phyloP scores from a whole-genome alignment of 2,888 invertebrate genomes.

The Lasioglossum morio region DNA sequence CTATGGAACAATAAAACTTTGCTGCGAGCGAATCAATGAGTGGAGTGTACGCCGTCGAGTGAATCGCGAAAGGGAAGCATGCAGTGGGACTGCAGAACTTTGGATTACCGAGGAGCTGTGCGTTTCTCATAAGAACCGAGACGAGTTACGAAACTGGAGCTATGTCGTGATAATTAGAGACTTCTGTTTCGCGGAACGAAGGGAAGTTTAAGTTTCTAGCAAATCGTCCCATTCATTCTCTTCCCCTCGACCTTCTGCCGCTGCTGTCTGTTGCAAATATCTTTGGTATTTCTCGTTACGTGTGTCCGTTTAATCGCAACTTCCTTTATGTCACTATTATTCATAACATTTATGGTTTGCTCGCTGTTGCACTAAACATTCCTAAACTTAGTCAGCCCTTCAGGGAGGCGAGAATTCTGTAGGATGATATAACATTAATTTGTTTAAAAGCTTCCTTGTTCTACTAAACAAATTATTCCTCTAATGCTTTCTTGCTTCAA shows the following conservation, averaged over 20 bases:
- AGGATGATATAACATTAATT: background rate
- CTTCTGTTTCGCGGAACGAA: slow-evolving; percentile 62
- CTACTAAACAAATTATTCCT: background rate
- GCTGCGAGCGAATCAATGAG: slow-evolving; percentile 44
- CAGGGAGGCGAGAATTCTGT: background rate
- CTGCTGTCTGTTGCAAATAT: slow-evolving; percentile 2
- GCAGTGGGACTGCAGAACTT: slow-evolving; percentile 31
- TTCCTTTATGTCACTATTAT: background rate
- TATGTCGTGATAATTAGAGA: slow-evolving; percentile 68
- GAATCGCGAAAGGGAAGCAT: slow-evolving; percentile 30
- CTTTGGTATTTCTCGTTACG: slow-evolving; percentile 10
- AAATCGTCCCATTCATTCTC: slow-evolving; percentile 54
- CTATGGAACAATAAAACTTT: slow-evolving; percentile 42
- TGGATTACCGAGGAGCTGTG: slow-evolving; percentile 48
- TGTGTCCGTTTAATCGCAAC: slow-evolving; percentile 25
- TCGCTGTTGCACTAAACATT: background rate
- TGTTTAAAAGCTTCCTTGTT: background rate
- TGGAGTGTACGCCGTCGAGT: slow-evolving; percentile 24
- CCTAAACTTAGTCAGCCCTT: background rate
- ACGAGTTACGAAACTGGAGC: slow-evolving; percentile 61
- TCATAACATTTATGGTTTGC: background rate
- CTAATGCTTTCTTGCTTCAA: too few relatives aligned
- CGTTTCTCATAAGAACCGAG: slow-evolving; percentile 55
- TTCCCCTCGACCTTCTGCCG: slow-evolving; percentile 31
- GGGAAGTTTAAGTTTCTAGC: slow-evolving; percentile 60